Evolutionary conservation across 2,888 invertebrate genomes (phyloP).

Genomic region (Ypsolopha sequella): DNA sequence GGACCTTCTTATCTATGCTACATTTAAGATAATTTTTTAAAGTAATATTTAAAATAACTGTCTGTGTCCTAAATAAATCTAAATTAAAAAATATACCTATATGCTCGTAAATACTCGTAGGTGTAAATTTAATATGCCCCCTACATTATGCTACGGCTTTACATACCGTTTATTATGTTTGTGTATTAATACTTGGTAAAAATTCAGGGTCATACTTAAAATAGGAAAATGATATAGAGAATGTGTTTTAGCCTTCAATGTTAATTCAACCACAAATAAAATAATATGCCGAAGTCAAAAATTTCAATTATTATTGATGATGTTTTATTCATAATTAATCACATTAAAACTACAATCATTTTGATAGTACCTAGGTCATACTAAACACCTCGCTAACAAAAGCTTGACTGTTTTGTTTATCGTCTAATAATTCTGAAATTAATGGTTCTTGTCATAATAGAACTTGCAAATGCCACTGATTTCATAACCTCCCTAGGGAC

Average conservation of each 20-base stretch:
- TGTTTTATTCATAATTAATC: background rate
- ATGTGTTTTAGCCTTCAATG: background rate
- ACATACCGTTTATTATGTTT: background rate
- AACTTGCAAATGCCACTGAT: slow-evolving; percentile 78
- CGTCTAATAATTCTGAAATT: slow-evolving; percentile 66
- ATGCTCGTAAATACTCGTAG: background rate
- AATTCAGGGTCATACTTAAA: too few relatives aligned
- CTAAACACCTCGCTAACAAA: slow-evolving; percentile 27
- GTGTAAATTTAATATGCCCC: background rate
- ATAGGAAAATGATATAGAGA: too few relatives aligned
- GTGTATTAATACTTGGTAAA: too few relatives aligned
- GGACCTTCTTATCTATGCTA: too few relatives aligned
- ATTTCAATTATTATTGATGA: background rate
- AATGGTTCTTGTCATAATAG: slow-evolving; percentile 71
- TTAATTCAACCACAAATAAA: background rate
- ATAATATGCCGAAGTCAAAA: background rate
- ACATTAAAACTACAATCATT: background rate
- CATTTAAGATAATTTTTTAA: too few relatives aligned
- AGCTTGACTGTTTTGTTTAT: slow-evolving; percentile 54
- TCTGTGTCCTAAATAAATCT: too few relatives aligned
- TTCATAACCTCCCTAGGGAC: slow-evolving; percentile 72
- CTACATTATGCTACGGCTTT: too few relatives aligned
- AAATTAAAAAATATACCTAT: background rate
- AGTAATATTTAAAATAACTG: too few relatives aligned
- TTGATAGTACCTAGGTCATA: slow-evolving; percentile 1